Evolutionary conservation across 2,797 vertebrate species (phyloP), one percentile per base, ranked within the genome.

Genomic region (Microctenopoma stevenorrisi): DNA sequence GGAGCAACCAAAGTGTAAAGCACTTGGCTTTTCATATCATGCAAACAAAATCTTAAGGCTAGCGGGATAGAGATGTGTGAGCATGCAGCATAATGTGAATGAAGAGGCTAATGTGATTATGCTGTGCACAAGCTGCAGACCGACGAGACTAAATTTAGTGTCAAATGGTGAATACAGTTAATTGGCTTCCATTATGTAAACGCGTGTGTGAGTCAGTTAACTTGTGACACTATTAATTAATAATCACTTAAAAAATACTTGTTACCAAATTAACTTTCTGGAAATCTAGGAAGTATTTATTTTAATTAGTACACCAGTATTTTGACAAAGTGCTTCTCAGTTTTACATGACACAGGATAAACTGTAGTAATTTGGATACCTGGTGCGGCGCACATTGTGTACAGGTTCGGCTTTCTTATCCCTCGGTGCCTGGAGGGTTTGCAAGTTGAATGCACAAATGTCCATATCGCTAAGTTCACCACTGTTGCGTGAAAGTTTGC

Each of bases 21-120:
- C 37, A 37, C 11, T 37, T 37, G 10, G 37, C 37, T 37, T 37
- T 37, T 9, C 8, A 2, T 37, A 4, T 11, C 10, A 11, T 37
- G 37, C 37, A 37, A 37, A 37, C 37, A 37, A 37, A 37, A 64
- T 65, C 46, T 73, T 68, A 78, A 74, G 55, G 65, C 82, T 79
- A 86, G 81, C 77, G 44, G 72, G 77, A 79, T 49, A 53, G 67
- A 77, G 46, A 52, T 74, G 53, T 71, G 73, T 50, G 25, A 61
- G 28, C 28, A 79, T 51, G 51, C 38, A 43, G 65, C 26, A 66
- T 83, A 84, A 74, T 85, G 83, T 51, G 72, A 86, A 82, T 68
- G 5, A 79, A 15, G 53, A 38, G 3, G 33, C 52, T 83, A 85
- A 87, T 55, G 63, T 76, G 65, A 76, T 76, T 74, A 79, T 50